Conservation (phyloP, 2,888 invertebrate species). For the Petrophora chlorosata region DNA sequence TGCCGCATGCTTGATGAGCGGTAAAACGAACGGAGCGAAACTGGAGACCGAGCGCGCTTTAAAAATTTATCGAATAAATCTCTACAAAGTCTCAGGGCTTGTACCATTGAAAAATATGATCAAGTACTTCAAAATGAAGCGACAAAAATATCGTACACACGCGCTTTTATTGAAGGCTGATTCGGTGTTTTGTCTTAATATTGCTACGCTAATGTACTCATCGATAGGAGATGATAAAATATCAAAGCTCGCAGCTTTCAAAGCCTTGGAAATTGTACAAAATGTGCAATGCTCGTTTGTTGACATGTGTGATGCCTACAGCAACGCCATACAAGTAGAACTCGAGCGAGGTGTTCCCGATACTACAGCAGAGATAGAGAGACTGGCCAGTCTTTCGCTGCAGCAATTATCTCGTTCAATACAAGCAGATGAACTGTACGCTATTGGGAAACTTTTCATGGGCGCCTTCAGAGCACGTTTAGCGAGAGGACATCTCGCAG, state of each 20-base stretch:
- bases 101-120: constrained; percentile 51
- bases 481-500: constrained; percentile 58
- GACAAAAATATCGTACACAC: constrained; percentile 52
- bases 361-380: constrained; percentile 62
- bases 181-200: constrained; percentile 68
- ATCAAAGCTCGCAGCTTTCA: constrained; percentile 56
- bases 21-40: constrained; percentile 57
- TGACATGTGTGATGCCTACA: constrained; percentile 74
- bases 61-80: constrained; percentile 59
- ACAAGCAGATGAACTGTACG: constrained; percentile 69
- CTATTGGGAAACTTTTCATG: constrained; percentile 71
- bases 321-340: constrained; percentile 74
- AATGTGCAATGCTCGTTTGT: constrained; percentile 62
- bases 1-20: constrained; percentile 54
- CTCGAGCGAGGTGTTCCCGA: constrained; percentile 64
- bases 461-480: constrained; percentile 70
- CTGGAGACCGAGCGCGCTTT: constrained; percentile 58
- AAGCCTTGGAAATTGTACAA: constrained; percentile 62
- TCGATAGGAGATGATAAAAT: constrained; percentile 59
- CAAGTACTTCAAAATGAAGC: constrained; percentile 46
- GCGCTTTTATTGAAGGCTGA: constrained; percentile 54
- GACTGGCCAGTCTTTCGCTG: constrained; percentile 57
- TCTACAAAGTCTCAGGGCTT: constrained; percentile 56
- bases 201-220: constrained; percentile 63
- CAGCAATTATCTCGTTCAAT: constrained; percentile 57